Evolutionary conservation across 2,888 invertebrate genomes (phyloP).

Genomic region (Torymus tubicola): DNA sequence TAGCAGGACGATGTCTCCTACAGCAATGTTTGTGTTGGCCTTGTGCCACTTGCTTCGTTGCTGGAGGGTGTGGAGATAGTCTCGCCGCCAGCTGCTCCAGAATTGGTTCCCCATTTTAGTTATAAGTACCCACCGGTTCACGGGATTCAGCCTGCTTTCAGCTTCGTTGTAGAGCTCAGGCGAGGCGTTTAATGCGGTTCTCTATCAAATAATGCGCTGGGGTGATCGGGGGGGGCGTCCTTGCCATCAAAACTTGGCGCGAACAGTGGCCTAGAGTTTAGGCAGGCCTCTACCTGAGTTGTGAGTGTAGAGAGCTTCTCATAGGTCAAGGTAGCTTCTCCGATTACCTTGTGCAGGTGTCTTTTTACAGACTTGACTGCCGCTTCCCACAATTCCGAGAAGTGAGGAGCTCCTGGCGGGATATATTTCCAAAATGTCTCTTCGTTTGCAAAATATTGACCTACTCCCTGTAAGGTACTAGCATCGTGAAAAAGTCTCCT

Average conservation of each 20-base stretch:
- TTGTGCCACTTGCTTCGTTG: conserved; percentile 57
- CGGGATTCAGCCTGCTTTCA: not conserved
- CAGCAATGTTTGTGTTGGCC: not conserved
- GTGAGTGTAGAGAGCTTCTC: too few relatives aligned
- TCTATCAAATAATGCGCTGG: not conserved
- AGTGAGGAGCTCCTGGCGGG: too few relatives aligned
- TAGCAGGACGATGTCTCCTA: conserved; percentile 57
- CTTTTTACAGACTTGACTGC: too few relatives aligned
- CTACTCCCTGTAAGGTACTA: too few relatives aligned
- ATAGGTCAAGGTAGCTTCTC: too few relatives aligned
- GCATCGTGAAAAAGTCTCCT: too few relatives aligned
- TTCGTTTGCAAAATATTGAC: too few relatives aligned
- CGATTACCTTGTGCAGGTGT: too few relatives aligned
- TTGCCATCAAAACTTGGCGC: not conserved
- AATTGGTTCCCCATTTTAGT: not conserved
- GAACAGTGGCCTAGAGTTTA: not conserved
- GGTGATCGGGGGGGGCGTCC: not conserved
- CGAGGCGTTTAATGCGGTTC: not conserved
- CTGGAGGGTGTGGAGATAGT: conserved; percentile 40
- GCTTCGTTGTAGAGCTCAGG: not conserved
- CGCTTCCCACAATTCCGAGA: too few relatives aligned
- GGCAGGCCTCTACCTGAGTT: too few relatives aligned
- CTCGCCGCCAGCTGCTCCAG: not conserved
- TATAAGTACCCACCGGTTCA: conserved; percentile 4
- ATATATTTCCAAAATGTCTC: too few relatives aligned